Evolutionary conservation across 2,888 invertebrate species (phyloP).

Genomic region (Torymus texanus): DNA sequence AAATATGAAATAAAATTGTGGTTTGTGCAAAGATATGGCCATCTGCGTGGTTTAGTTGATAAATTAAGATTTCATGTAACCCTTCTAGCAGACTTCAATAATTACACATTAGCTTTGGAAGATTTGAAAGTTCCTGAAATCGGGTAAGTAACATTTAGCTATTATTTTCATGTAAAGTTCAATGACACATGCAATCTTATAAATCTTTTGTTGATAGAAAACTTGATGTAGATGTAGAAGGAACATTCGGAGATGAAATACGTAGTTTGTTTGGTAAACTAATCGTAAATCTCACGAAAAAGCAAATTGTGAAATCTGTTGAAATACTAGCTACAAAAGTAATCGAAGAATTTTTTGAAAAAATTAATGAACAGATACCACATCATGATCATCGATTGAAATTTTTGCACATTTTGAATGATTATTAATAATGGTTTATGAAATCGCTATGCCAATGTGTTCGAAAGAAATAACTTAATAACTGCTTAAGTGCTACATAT

Average conservation of each 20-base stretch:
- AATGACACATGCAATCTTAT: no score
- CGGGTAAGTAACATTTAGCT: conserved; percentile 23
- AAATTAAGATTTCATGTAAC: background rate
- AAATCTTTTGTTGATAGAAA: conserved; percentile 8
- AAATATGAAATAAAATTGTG: conserved; percentile 16
- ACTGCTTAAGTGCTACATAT: no score
- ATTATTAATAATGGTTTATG: no score
- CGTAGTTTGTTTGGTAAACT: background rate
- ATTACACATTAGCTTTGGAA: conserved; percentile 4
- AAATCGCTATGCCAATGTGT: no score
- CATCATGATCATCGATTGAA: no score
- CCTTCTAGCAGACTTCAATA: conserved; percentile 9
- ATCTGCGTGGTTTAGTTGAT: background rate
- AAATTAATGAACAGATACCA: no score
- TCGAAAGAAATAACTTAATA: no score
- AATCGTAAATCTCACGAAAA: conserved; percentile 10
- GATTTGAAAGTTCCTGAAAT: conserved; percentile 4
- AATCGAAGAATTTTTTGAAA: no score
- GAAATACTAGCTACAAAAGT: background rate
- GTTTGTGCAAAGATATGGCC: conserved; percentile 29
- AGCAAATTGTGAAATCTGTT: background rate
- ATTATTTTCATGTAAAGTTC: no score
- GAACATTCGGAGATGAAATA: conserved; percentile 23
- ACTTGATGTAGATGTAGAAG: background rate
- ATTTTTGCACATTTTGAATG: no score